Evolutionary conservation across 2,113 vertebrate species (phyloP), one percentile per base, ranked within the genome.

Genomic region (Himantopus leucocephalus): DNA sequence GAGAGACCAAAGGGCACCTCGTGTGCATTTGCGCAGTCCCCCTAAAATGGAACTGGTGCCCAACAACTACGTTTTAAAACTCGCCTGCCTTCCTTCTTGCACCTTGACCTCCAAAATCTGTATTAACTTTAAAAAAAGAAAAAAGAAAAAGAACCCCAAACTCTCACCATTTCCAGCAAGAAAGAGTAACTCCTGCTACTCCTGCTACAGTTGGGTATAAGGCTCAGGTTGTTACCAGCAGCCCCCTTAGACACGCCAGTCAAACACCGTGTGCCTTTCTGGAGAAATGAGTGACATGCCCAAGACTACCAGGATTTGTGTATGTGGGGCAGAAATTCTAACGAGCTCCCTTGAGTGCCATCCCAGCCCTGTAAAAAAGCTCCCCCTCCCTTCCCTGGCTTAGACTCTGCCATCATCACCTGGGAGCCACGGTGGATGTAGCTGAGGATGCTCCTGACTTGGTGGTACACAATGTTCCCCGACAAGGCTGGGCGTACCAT

Each of bases 381-480:
- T 29, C 73, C 6, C 7, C 5, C 14, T 70, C 32, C 23, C 59
- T 52, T 39, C 32, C 27, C 22, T 29, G 37, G n/a, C 45, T 84
- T 8, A 41, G 24, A 20, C 8, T 34, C 43, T 75, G 76, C 45
- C 59, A n/a, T 56, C 22, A 23, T 12, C 22, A 11, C 35, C 56
- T 3, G 0, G 41, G 18, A 94, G 47, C 34, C 39, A 64, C 0
- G 0, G 3, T 29, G 34, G 82, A 72, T 3, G 4, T 2, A 59
- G 67, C 37, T 63, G 82, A 88, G 48, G 32, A 29, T 52, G 68
- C 56, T 78, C 52, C 76, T 75, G 55, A 60, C 50, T 70, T 3
- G 4, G 45, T n/a, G 79, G 37, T n/a, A 48, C 48, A 5, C 0
- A 3, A 47, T 4, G 0, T 10, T 77, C n/a, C 47, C 12, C 7